phyloP scores from a whole-genome alignment of 2,797 vertebrate species.

The Jordanella pulchra region DNA sequence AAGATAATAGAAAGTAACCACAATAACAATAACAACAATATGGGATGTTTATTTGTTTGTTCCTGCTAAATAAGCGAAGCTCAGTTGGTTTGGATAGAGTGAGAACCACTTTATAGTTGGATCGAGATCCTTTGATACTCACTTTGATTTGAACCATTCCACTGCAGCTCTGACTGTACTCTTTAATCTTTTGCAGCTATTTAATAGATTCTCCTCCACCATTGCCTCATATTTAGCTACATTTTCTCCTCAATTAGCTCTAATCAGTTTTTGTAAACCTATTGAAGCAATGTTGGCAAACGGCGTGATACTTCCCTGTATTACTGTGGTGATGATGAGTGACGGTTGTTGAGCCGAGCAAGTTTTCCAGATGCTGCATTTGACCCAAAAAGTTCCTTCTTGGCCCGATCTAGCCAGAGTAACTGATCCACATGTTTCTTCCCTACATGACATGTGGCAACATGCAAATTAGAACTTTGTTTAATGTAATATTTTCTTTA shows the following conservation, averaged over 20 bases:
- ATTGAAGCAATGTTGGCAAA: neutral
- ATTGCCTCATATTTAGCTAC: neutral
- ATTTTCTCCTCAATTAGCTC: neutral
- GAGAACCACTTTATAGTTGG: neutral
- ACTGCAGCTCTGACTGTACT: neutral
- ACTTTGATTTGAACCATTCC: neutral
- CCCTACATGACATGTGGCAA: neutral
- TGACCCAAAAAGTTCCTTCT: neutral
- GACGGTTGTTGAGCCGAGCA: neutral
- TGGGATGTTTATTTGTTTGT: neutral
- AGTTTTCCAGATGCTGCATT: neutral
- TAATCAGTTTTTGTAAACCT: neutral
- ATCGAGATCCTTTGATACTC: neutral
- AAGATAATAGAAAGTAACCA: conserved; percentile 18
- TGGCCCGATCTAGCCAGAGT: neutral
- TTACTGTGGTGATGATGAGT: neutral
- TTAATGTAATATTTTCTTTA: no score
- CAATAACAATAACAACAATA: neutral
- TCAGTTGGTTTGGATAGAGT: neutral
- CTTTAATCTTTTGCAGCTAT: neutral
- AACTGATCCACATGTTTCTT: neutral
- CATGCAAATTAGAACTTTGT: neutral
- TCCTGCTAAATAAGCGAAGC: neutral
- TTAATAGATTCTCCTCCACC: neutral
- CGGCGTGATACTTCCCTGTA: neutral